Evolutionary conservation across 2,113 vertebrate genomes (phyloP).

Genomic region (Mixornis gularis): DNA sequence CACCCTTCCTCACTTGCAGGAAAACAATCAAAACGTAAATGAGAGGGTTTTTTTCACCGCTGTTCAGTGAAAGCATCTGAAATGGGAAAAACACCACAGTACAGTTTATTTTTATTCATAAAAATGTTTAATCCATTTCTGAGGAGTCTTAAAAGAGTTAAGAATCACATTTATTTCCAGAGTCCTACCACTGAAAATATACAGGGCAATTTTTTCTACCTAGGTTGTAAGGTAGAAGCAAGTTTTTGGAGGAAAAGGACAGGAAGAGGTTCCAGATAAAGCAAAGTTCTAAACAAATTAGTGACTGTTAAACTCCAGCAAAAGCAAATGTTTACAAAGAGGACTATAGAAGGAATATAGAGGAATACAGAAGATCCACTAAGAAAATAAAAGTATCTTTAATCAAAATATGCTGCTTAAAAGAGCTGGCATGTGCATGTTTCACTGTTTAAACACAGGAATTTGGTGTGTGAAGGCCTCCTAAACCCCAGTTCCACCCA

Average conservation of each 20-base stretch:
- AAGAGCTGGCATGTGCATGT: not conserved
- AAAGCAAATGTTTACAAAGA: not conserved
- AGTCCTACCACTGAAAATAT: not conserved
- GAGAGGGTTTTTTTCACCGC: not conserved
- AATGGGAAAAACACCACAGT: no score
- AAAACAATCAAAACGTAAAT: not conserved
- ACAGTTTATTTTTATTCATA: not conserved
- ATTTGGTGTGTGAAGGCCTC: not conserved
- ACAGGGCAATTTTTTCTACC: not conserved
- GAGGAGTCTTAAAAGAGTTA: not conserved
- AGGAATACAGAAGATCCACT: not conserved
- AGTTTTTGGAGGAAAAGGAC: not conserved
- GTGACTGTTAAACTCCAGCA: not conserved
- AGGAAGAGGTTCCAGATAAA: not conserved
- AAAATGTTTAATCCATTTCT: not conserved
- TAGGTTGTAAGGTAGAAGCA: not conserved
- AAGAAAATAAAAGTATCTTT: not conserved
- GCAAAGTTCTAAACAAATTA: not conserved
- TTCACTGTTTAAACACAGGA: not conserved
- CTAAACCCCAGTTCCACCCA: not conserved
- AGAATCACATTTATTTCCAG: not conserved
- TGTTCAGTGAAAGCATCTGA: not conserved
- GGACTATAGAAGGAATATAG: not conserved
- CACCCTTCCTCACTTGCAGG: not conserved
- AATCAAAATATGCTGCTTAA: not conserved